Conservation (phyloP, 2,888 invertebrate genomes). For the Galerucella pusilla region DNA sequence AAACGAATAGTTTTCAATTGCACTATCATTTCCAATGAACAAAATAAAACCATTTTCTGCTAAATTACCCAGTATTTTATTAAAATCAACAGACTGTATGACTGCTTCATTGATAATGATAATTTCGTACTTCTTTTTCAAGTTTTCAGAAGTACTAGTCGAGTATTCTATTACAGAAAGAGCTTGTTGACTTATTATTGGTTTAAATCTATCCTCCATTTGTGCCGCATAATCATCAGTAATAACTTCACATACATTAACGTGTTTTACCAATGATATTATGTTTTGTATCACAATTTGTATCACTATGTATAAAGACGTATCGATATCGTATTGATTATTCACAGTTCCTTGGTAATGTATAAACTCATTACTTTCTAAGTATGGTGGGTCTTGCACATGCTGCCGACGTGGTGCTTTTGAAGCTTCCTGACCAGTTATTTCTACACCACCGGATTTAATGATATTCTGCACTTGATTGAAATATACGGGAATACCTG, state of each 20-base stretch:
- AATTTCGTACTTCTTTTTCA: conserved; percentile 32
- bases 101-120: conserved; percentile 32
- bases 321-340: conserved; percentile 37
- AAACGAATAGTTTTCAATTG: conserved; percentile 8
- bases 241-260: conserved; percentile 29
- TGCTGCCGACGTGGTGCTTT: conserved; percentile 67
- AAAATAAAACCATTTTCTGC: conserved; percentile 42
- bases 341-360: conserved; percentile 62
- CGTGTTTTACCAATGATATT: conserved; percentile 22
- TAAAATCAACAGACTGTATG: conserved; percentile 12
- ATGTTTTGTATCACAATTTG: conserved; percentile 47
- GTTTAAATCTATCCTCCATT: conserved; percentile 25
- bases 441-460: conserved; percentile 70
- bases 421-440: conserved; percentile 70
- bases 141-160: conserved; percentile 4
- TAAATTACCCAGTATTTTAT: conserved; percentile 16
- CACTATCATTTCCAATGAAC: conserved; percentile 34
- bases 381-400: conserved; percentile 66
- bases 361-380: conserved; percentile 70
- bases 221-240: conserved; percentile 16
- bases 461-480: conserved; percentile 63
- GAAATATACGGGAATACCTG: conserved; percentile 62
- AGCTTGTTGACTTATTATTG: conserved; percentile 32
- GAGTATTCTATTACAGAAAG: conserved; percentile 21
- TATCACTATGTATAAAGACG: conserved; percentile 35